These are phyloP conservation scores for Zapornia atra DNA, from an alignment of 2,113 vertebrate genomes.

Conservation along the genomic window DNA sequence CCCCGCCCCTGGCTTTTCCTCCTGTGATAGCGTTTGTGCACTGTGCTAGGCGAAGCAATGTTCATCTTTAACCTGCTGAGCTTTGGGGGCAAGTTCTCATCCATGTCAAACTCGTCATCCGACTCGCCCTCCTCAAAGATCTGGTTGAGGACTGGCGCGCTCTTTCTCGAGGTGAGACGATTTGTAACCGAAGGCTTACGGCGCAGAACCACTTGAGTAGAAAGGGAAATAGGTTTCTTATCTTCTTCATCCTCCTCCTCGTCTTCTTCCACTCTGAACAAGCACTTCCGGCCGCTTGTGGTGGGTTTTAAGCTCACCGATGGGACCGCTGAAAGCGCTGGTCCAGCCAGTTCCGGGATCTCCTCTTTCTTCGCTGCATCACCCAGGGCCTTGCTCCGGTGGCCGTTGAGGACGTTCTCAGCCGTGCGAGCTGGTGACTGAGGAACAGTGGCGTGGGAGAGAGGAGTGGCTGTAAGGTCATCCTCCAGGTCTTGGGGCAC, in stretches of 20 bases:
- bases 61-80: constrained; percentile 96
- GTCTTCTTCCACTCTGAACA: constrained; percentile 94
- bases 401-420: constrained; percentile 91
- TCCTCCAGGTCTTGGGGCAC: constrained; percentile 97
- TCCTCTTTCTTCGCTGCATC: constrained; percentile 87
- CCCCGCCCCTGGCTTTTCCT: constrained; percentile 94
- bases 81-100: constrained; percentile 93
- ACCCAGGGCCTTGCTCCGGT: constrained; percentile 85
- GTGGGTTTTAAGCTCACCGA: constrained; percentile 73
- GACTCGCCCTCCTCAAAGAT: constrained; percentile 98
- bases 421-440: constrained; percentile 89
- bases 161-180: constrained; percentile 93
- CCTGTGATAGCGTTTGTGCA: constrained; percentile 91
- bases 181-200: constrained; percentile 95
- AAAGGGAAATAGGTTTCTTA: constrained; percentile 83
- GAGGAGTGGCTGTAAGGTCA: constrained; percentile 89
- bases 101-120: constrained; percentile 93
- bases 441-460: constrained; percentile 86
- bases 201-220: constrained; percentile 88
- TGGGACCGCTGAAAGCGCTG: constrained; percentile 53
- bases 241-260: constrained; percentile 97
- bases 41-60: constrained; percentile 88
- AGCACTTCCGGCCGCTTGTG: constrained; percentile 84
- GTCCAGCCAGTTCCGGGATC: constrained; percentile 73
- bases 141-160: constrained; percentile 94